Percentiles rank a stretch among this genome's conserved stretches.
phyloP scores from a whole-genome alignment of 2,888 invertebrate genomes.

The Trachelus iudaicus region DNA sequence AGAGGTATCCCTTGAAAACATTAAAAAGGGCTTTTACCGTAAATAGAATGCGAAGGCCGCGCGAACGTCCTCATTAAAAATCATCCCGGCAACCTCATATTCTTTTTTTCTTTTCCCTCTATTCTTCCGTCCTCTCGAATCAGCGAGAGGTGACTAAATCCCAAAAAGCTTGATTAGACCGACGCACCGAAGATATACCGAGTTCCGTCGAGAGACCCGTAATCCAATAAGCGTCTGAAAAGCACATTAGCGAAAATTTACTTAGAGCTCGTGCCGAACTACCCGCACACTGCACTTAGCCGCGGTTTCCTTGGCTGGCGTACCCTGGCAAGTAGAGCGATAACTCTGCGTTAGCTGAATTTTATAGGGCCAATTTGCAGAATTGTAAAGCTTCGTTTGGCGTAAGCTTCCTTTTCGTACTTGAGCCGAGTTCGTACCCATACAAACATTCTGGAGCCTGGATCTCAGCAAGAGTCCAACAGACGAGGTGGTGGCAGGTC shows the following conservation, averaged over 20 bases:
- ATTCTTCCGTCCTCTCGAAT: neutral
- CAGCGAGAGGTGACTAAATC: neutral
- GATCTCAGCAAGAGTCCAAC: neutral
- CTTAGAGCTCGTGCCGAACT: conserved; percentile 13
- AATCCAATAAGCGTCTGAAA: conserved; percentile 22
- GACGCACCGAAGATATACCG: conserved; percentile 16
- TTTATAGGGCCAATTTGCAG: conserved; percentile 24
- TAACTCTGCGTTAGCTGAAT: conserved; percentile 21
- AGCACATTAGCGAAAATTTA: conserved; percentile 24
- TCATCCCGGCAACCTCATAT: neutral
- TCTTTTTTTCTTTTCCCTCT: neutral
- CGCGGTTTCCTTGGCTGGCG: conserved; percentile 2
- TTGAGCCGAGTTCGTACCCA: neutral
- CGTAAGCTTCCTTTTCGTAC: neutral
- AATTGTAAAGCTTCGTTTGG: conserved; percentile 15
- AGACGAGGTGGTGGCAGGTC: neutral
- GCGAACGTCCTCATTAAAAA: neutral
- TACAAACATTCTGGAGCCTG: neutral
- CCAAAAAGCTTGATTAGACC: neutral
- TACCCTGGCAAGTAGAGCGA: conserved; percentile 1
- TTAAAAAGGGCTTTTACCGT: neutral
- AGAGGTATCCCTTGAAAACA: neutral
- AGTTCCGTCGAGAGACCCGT: conserved; percentile 1
- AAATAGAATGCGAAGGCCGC: neutral
- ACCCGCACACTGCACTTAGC: conserved; percentile 6